phyloP scores from a whole-genome alignment of 2,888 invertebrate species.

The Mesorhabditis belari region DNA sequence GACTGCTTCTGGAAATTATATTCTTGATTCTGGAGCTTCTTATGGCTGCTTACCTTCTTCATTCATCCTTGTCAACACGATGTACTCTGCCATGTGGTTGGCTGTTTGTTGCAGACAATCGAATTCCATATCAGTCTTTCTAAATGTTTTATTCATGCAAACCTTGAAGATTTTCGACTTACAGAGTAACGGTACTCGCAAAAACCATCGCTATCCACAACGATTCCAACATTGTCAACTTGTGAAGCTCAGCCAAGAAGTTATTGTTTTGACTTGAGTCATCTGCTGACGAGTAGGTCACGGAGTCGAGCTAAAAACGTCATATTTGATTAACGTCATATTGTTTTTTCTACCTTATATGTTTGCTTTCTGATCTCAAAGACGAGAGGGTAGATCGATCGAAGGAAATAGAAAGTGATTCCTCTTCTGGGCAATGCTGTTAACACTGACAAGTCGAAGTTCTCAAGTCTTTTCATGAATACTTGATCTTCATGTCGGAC shows the following conservation, averaged over 20 bases:
- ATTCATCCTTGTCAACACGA: neutral
- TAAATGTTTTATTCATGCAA: neutral
- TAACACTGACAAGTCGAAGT: neutral
- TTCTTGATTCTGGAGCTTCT: neutral
- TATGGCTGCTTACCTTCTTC: neutral
- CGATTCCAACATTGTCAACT: neutral
- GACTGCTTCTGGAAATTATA: neutral
- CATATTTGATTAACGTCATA: neutral
- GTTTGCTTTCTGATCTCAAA: neutral
- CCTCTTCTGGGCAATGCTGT: neutral
- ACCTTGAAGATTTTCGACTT: neutral
- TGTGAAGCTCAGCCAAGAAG: neutral
- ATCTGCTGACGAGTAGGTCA: neutral
- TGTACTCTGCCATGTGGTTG: neutral
- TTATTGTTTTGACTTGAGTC: neutral
- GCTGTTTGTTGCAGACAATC: neutral
- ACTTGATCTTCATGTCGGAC: neutral
- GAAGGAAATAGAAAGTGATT: neutral
- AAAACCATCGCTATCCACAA: neutral
- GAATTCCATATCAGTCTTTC: neutral
- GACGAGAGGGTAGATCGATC: neutral
- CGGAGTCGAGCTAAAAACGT: neutral
- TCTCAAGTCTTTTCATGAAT: neutral
- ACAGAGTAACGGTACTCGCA: neutral
- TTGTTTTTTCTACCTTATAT: neutral